Evolutionary conservation across 2,888 invertebrate genomes (phyloP).

Genomic region (Luperina testacea): DNA sequence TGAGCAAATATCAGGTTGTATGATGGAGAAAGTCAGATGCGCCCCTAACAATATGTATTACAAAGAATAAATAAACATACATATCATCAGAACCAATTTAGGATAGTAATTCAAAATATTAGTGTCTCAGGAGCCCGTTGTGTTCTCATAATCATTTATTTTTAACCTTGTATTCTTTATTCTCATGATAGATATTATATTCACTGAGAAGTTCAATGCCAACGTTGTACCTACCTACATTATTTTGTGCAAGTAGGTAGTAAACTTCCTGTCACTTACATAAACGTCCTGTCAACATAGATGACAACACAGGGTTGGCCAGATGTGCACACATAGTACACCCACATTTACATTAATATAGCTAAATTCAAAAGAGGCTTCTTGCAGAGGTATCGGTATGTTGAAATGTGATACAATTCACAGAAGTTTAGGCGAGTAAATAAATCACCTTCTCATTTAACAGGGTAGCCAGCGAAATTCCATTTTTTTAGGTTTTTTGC

Average conservation of each 20-base stretch:
- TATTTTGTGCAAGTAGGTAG: background rate
- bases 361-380: background rate
- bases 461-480: too few relatives aligned
- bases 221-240: background rate
- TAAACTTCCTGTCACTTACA: too few relatives aligned
- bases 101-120: too few relatives aligned
- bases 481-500: too few relatives aligned
- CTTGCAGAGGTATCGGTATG: background rate
- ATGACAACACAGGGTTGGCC: too few relatives aligned
- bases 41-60: background rate
- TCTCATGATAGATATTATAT: slow-evolving; percentile 3
- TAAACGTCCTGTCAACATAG: too few relatives aligned
- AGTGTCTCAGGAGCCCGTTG: background rate
- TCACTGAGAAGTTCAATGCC: background rate
- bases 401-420: background rate
- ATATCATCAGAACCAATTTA: background rate
- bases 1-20: background rate
- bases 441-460: background rate
- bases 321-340: too few relatives aligned
- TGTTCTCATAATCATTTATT: background rate
- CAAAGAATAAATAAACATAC: background rate
- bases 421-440: background rate
- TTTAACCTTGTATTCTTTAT: slow-evolving; percentile 5
- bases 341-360: background rate
- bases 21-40: background rate